phyloP scores from a whole-genome alignment of 2,797 vertebrate genomes.

The Pseudochirops corinnae region DNA sequence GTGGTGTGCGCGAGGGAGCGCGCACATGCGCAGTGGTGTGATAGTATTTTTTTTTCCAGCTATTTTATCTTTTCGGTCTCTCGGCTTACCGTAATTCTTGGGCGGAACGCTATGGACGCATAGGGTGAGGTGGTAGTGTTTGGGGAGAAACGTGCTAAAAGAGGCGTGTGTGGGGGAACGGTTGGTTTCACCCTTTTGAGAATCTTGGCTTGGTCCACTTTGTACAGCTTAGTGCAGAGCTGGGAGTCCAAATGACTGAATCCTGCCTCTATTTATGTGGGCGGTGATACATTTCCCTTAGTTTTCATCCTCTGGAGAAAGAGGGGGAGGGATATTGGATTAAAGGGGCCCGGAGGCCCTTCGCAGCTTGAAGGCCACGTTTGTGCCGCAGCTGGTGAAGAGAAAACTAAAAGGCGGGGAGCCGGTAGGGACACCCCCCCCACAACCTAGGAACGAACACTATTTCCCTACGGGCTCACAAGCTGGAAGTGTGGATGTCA shows the following conservation, averaged over 20 bases:
- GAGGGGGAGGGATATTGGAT: background rate
- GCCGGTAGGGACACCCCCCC: background rate
- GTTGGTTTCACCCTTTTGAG: background rate
- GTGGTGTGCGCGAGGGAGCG: background rate
- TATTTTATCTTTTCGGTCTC: background rate
- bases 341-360: background rate
- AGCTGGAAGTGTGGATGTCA: background rate
- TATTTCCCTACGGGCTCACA: fast-evolving
- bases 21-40: fast-evolving
- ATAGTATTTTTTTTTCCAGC: fast-evolving
- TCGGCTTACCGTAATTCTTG: slow-evolving; percentile 23
- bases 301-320: background rate
- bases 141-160: background rate
- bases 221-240: background rate
- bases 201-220: background rate
- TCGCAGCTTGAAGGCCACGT: background rate
- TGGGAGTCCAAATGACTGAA: background rate
- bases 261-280: background rate
- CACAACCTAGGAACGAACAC: background rate
- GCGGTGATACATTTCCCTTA: background rate
- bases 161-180: background rate
- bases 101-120: fast-evolving
- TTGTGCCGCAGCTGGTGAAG: background rate
- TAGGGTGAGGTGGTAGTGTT: background rate
- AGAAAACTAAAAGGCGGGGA: background rate